Evolutionary conservation across 64 coral and sea anemone genomes (phyloP), one percentile per base, ranked within the genome.

Genomic region (Dendronephthya gigantea): DNA sequence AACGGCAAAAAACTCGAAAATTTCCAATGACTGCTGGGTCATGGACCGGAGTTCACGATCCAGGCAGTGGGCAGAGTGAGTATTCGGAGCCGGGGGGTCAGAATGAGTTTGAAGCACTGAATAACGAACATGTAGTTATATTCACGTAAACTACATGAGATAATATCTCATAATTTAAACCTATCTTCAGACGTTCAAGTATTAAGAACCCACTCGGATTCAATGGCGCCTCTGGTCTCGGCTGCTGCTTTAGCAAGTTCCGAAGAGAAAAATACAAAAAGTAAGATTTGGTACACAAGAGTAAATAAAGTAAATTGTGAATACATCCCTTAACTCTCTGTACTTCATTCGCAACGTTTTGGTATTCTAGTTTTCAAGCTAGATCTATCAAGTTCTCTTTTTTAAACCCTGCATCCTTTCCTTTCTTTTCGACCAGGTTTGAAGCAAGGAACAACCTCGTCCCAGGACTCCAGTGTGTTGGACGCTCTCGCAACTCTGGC

Each of bases 11-110:
- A 85, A 96, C 94, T 3, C 92, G 93, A 40, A 96, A 96, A 81
- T 96, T 93, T 51, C 91, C 94, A 4, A 94, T 96, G 94, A 96
- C 94, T 16, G 94, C 89, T 58, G 94, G 94, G 16, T 93, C 94
- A 0, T 96, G 94, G 94, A 96, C 94, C 8, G 91, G 94, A 19
- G 66, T 58, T 5, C 55, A 62, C 17, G 55, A 62, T 5, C 55
- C 55, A n/a, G 17, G 55, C 55, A 62, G 25, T 27, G 25, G 7
- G 10, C 55, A 62, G 55, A 62, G 55, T 62, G 25, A 62, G 55
- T 62, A 27, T 45, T 6, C 4, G 4, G 41, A 6, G 11, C 41
- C 4, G 4, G 41, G 41, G 4, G 41, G 41, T 45, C 41, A 6
- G 41, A 4, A 11, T 45, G 41, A 4, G 41, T 45, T 45, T 45